Evolutionary conservation across 2,888 invertebrate species (phyloP).

Genomic region (Chymomyza caudatula): DNA sequence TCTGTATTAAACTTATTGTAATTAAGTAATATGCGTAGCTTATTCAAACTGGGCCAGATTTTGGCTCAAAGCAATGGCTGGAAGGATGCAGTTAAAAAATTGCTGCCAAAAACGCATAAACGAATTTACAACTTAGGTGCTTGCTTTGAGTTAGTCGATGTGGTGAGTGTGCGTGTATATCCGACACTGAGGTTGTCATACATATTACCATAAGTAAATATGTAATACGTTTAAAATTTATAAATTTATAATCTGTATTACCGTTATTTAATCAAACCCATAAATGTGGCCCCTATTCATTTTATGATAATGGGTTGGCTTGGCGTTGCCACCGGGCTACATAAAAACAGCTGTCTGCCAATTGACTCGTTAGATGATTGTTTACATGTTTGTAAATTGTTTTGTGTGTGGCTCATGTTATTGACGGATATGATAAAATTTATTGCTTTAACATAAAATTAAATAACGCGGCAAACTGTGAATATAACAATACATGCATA

Average conservation of each 20-base stretch:
- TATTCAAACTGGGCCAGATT: constrained; percentile 22
- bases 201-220: background rate
- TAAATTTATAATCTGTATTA: background rate
- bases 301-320: constrained; percentile 4
- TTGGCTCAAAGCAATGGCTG: constrained; percentile 32
- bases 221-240: background rate
- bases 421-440: constrained; percentile 18
- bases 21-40: constrained; percentile 37
- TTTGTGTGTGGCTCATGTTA: background rate
- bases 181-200: background rate
- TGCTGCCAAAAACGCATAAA: constrained; percentile 37
- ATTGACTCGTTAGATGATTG: background rate
- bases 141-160: constrained; percentile 43
- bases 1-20: constrained; percentile 34
- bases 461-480: background rate
- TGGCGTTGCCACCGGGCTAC: background rate
- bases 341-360: background rate
- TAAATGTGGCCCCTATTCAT: background rate
- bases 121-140: constrained; percentile 64
- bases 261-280: background rate
- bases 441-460: constrained; percentile 3
- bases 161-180: constrained; percentile 40
- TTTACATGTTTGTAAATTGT: background rate
- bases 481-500: background rate
- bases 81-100: constrained; percentile 30